Evolutionary conservation across 2,888 invertebrate species (phyloP).

Genomic region (Zaprionus lineosus): DNA sequence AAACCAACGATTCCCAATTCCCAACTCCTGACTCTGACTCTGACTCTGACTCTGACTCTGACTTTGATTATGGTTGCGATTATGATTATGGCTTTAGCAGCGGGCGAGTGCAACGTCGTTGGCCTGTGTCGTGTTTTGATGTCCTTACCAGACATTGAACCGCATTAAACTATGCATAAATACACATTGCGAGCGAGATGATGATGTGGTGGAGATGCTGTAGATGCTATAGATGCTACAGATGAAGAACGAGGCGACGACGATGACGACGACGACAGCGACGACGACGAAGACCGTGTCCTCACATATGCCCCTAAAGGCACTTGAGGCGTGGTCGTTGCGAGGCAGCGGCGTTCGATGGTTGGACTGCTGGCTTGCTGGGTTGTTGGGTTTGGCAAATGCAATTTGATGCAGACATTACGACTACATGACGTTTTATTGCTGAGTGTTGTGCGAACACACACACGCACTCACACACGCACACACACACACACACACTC

Average conservation of each 20-base stretch:
- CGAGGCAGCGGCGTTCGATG: not conserved
- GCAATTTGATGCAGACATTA: conserved; percentile 77
- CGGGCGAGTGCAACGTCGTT: conserved; percentile 28
- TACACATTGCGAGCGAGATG: conserved; percentile 75
- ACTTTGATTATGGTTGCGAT: conserved; percentile 40
- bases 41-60: conserved; percentile 31
- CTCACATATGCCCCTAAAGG: conserved; percentile 49
- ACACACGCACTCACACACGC: conserved; percentile 8
- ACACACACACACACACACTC: not conserved
- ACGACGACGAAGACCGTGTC: conserved; percentile 32
- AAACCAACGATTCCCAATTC: too few species aligned
- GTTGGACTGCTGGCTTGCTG: not conserved
- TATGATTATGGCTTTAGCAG: conserved; percentile 53
- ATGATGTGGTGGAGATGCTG: too few species aligned
- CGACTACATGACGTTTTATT: conserved; percentile 79
- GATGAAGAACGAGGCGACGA: too few species aligned
- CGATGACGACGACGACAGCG: conserved; percentile 51
- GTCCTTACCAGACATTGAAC: conserved; percentile 78
- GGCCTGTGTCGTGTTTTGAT: conserved; percentile 71
- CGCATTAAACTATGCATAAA: conserved; percentile 79
- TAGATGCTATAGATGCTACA: too few species aligned
- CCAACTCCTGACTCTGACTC: not conserved
- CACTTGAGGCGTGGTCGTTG: conserved; percentile 38
- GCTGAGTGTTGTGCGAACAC: conserved; percentile 67
- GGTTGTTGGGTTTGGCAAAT: conserved; percentile 56